Base-by-base conservation (phyloP, 92 coral and sea anemone species). In the Desmophyllum pertusum region DNA sequence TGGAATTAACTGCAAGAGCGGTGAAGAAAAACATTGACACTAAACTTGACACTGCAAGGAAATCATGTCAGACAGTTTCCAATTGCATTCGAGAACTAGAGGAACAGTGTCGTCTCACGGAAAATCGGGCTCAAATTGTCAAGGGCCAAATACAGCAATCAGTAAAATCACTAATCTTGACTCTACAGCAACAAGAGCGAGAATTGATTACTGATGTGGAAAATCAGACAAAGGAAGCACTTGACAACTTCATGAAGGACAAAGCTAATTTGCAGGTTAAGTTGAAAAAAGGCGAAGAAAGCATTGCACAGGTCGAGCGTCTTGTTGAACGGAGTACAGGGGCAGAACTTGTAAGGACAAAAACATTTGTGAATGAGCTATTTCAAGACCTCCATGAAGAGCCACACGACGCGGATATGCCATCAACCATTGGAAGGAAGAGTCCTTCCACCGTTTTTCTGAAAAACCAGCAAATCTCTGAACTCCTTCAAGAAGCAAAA, bases 1-100 rank as follows among this genome's bases (percentile, higher is more conserved):
- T 67, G 66, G 55, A 75, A 70, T 42, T 42, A 13, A 30, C 69
- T 35, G 81, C 86, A 55, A 71, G 45, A 27, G 80, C 76, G 40
- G 81, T 70, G 27, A 37, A 35, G 42, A 39, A 66, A 4, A 15
- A 17, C 43, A 80, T 86, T 36, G 21, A 46, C n/a, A 43, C 81
- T 27, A 45, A 46, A 36, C 74, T 64, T 42, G 70, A 63, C 6
- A 9, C 59, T 79, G 46, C 61, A 30, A 79, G 35, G 61, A 23
- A 19, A 64, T 30, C 45, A 31, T 65, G 38, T 6, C 21, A 45
- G n/a, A 23, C 23, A 15, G 21, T 79, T 13, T 29, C 74, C 43
- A 63, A 3, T 19, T 30, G n/a, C 48, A 64, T 79, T 79, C 73
- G 25, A 31, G 42, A n/a, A 27, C 31, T 79, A 7, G 73, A 79